Evolutionary conservation across 1,140 invertebrate genomes (phyloP), one percentile per base, ranked within the genome.

Genomic region (Drosophila burlai): DNA sequence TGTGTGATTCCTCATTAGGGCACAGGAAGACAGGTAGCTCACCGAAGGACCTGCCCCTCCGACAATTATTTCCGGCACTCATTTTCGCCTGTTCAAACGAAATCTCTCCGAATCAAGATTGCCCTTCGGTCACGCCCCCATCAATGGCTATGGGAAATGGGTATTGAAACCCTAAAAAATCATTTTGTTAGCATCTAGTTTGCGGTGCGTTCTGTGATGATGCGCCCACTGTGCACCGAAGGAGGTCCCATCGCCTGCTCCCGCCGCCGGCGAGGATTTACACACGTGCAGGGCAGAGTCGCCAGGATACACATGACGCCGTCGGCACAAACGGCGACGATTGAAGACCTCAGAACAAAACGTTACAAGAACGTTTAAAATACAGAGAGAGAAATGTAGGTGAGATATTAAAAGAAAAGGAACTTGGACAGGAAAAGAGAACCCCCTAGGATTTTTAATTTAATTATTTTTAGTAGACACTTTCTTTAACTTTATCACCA

Each of bases 61-160:
- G 81, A 90, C 84, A 90, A 87, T 89, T 89, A 89, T 90, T 90
- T 89, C 84, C 84, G 85, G 84, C 67, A 43, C 42, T 68, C 55
- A 50, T 50, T 55, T 55, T 43, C 74, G 52, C 50, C 34, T 40
- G 52, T 65, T 71, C 62, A 52, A 78, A 64, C 62, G 67, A 84
- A 77, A 36, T 80, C 59, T 26, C 57, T 76, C 47, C 69, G 72
- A 84, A 87, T 89, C 85, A 81, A 84, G 84, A 89, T 89, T 62
- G 76, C 67, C 67, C 50, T 71, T 59, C 18, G 21, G 54, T 54
- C 57, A 90, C 85, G 85, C 84, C 85, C 67, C 81, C 80, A 18
- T 42, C 34, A 50, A 50, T n/a, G 47, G 47, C 34, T 45, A 11
- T 49, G 10, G 18, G 11, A 38, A 36, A 7, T 45, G 31, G 24